Percentiles rank a stretch among this genome's conserved stretches.
These are phyloP conservation scores for Gerris lacustris DNA, from an alignment of 2,888 invertebrate species.

Conservation along the genomic window DNA sequence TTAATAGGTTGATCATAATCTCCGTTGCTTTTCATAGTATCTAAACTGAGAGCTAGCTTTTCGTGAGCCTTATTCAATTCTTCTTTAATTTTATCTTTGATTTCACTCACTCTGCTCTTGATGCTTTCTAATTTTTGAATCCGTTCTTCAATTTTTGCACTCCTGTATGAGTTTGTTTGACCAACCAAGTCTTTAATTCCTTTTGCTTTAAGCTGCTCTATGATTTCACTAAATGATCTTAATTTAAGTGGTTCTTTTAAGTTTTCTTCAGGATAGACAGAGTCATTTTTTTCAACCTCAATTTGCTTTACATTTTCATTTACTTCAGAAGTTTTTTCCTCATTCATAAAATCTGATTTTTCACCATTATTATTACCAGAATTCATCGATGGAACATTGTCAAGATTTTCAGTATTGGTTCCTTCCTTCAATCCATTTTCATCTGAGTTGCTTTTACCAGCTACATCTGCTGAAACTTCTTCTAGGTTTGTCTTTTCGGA, in stretches of 20 bases:
- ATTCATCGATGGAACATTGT: too few relatives aligned
- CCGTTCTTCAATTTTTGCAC: background rate
- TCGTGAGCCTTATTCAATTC: background rate
- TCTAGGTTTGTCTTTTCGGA: too few relatives aligned
- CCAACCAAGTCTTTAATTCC: background rate
- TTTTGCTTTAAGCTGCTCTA: background rate
- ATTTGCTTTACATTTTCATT: too few relatives aligned
- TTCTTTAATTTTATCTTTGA: background rate
- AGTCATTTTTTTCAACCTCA: too few relatives aligned
- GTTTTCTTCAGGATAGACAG: too few relatives aligned
- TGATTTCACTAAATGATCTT: background rate
- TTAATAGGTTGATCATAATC: background rate
- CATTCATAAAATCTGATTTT: too few relatives aligned
- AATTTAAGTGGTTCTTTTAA: background rate
- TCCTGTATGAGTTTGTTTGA: background rate
- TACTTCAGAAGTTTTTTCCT: too few relatives aligned
- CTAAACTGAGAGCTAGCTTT: background rate
- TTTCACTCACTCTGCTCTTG: background rate
- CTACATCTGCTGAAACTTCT: too few relatives aligned
- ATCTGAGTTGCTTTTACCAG: too few relatives aligned
- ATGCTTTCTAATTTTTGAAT: conserved; percentile 1
- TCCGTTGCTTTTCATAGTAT: background rate
- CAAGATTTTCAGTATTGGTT: too few relatives aligned
- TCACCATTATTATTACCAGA: too few relatives aligned
- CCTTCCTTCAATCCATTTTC: too few relatives aligned